phyloP scores from a whole-genome alignment of 2,113 vertebrate species.

The Campylomormyrus numenius region DNA sequence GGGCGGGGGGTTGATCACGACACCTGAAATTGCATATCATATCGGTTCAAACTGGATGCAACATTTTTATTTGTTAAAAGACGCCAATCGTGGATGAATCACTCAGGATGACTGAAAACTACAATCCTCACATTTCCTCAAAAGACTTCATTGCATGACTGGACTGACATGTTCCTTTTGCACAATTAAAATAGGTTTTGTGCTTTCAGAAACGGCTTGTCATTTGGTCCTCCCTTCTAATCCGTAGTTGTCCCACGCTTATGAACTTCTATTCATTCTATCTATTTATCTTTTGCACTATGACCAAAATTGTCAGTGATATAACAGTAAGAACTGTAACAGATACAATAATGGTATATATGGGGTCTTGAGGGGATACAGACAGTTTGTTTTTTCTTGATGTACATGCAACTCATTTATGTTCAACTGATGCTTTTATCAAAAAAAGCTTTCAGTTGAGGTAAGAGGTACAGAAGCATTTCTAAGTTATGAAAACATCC shows the following conservation, averaged over 20 bases:
- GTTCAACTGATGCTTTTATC: background rate
- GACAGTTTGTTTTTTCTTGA: background rate
- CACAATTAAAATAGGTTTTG: background rate
- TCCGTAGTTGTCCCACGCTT: too few species aligned
- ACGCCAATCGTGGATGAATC: background rate
- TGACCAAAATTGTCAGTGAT: too few species aligned
- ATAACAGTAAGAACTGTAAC: background rate
- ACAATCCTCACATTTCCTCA: background rate
- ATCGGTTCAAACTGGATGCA: background rate
- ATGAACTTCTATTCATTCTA: too few species aligned
- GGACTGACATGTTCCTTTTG: background rate
- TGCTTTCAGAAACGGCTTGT: too few species aligned
- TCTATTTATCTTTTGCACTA: too few species aligned
- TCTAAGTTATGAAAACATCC: background rate
- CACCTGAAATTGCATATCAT: too few species aligned
- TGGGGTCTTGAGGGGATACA: too few species aligned
- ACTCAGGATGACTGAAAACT: background rate
- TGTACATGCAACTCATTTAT: background rate
- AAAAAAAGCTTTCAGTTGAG: background rate
- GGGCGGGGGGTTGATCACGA: too few species aligned
- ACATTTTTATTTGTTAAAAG: background rate
- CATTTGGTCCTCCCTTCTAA: too few species aligned
- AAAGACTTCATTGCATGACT: background rate
- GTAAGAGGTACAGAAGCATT: background rate
- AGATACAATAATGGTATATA: too few species aligned